Base-by-base conservation (phyloP, 2,888 invertebrate species). In the Argynnis bischoffii region DNA sequence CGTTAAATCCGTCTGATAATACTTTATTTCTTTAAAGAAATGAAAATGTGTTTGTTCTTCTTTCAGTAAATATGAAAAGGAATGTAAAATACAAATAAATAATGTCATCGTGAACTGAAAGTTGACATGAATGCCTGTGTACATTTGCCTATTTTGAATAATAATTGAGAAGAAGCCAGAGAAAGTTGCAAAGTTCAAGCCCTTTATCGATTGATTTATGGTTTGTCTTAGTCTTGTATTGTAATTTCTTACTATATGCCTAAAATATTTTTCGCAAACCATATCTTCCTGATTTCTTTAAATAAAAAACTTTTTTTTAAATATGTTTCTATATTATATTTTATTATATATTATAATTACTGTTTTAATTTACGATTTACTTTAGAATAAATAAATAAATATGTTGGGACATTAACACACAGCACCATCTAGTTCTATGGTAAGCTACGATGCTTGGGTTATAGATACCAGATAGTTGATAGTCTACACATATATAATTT, bases 121-220 rank as follows among this genome's bases (percentile, higher is more conserved):
- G 66, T 55, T 54, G 21, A 41, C 60, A 47, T 41, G 31, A 60
- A 53, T 56, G n/a, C 57, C 14, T 31, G 48, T 31, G 48, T 35
- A 66, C 60, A 61, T 55, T 55, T 66, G n/a, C 55, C 21, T 66
- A 61, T 60, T 60, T 61, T 55, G 60, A 66, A 61, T 66, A 60
- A 60, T 60, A 66, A 66, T 66, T 60, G 59, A 66, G 48, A 59
- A 55, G 60, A 66, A 66, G 55, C 26, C 66, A 55, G 66, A 60
- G 66, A 61, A 61, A 66, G 66, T 50, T 53, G 48, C 35, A 55
- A 50, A 48, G 66, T 55, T 61, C 60, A 55, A 66, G 50, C 60
- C 66, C 55, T 66, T 60, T 66, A 55, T 60, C 60, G 59, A 48
- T 54, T 66, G 66, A 66, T 66, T 55, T 55, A 61, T 66, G 55